Base-by-base conservation (phyloP, 2,113 vertebrate species). In the Dasyprocta punctata region DNA sequence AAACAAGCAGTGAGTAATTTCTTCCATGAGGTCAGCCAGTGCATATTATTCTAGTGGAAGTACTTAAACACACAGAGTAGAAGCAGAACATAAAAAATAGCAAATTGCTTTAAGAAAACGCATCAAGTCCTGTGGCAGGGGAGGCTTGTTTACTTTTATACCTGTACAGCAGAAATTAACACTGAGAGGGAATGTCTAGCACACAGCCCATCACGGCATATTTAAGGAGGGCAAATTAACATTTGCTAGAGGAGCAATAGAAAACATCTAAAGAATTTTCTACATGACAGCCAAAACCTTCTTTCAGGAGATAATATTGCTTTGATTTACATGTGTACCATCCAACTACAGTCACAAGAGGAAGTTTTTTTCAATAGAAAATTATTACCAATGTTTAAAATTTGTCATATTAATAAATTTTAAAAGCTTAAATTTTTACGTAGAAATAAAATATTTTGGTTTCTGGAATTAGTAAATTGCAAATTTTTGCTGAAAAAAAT, bases 11-110 rank as follows among this genome's bases (percentile, higher is more conserved):
- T 3, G 9, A 87, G 44, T 92, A 56, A 92, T 93, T 97, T 96
- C 96, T 96, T 97, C 95, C 92, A 73, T 65, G 58, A 93, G 75
- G 86, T 38, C 14, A 92, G 94, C 61, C 94, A 96, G 12, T 36
- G 84, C 77, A 77, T 44, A 85, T 81, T 71, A 61, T 77, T 85
- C 84, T 77, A 61, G 61, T 86, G 75, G 92, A 97, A 88, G 84
- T 44, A 85, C 61, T 83, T 69, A 94, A 61, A 80, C 33, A 54
- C 60, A 58, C 26, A 89, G 33, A 81, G 65, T 58, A 52, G 16
- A 97, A 44, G 93, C 56, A 90, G 61, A 82, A 85, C 36, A 73
- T 52, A 78, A 86, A 93, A 56, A 82, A 36, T 8, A 96, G 69
- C 60, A 75, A 91, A 86, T 12, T 69, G 20, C 28, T 91, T 75